A percentile compares a stretch with the other conserved stretches of the same genome.
Evolutionary conservation across 2,888 invertebrate species (phyloP).

Genomic region (Orthosia gracilis): DNA sequence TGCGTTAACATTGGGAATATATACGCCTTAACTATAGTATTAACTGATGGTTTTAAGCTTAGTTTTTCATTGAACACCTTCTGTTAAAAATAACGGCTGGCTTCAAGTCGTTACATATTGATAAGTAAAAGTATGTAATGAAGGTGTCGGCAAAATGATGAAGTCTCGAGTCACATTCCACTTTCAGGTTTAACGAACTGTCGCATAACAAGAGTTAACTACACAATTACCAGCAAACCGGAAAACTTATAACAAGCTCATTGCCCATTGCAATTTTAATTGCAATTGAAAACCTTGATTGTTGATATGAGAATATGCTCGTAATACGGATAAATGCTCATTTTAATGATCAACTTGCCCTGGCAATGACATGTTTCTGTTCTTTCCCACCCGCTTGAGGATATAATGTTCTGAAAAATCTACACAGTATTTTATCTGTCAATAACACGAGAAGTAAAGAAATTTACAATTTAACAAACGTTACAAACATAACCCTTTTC

Average conservation of each 20-base stretch:
- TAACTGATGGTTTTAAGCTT: not conserved
- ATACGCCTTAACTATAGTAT: no score
- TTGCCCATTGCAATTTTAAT: conserved; percentile 1
- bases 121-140: conserved; percentile 11
- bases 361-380: conserved; percentile 17
- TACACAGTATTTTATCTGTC: not conserved
- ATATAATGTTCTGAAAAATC: conserved; percentile 1
- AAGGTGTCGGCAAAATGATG: conserved; percentile 5
- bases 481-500: no score
- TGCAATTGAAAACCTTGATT: conserved; percentile 15
- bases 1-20: no score
- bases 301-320: conserved; percentile 9
- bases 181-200: conserved; percentile 30
- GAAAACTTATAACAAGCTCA: conserved; percentile 14
- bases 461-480: not conserved
- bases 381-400: not conserved
- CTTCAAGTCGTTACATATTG: conserved; percentile 6
- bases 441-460: not conserved
- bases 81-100: conserved; percentile 5
- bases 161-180: conserved; percentile 11
- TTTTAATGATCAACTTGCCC: conserved; percentile 16
- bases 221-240: conserved; percentile 19
- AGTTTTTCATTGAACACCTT: not conserved
- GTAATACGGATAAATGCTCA: conserved; percentile 11
- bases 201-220: conserved; percentile 12